These are phyloP conservation scores for Morone chrysops DNA, from an alignment of 2,113 vertebrate species.

Conservation along the genomic window DNA sequence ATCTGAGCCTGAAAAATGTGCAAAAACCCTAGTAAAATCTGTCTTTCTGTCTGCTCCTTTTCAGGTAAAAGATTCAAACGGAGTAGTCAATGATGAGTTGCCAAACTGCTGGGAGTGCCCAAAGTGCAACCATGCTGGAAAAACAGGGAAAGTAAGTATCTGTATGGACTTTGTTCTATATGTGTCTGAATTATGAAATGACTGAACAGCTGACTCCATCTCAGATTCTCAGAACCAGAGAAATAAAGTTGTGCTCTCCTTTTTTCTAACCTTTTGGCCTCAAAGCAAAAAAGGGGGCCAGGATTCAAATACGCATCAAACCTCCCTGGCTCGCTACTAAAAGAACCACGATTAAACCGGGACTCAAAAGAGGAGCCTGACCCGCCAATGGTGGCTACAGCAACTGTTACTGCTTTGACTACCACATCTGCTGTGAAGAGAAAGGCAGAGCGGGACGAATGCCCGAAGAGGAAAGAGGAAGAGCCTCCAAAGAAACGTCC, in stretches of 20 bases:
- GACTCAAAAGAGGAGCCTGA: conserved; percentile 92
- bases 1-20: neutral
- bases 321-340: conserved; percentile 95
- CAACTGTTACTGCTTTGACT: conserved; percentile 63
- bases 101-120: conserved; percentile 99
- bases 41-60: neutral
- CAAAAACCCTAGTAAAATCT: neutral
- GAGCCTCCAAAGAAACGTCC: conserved; percentile 89
- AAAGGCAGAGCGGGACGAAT: conserved; percentile 90
- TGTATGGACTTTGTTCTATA: conserved; percentile 32
- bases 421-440: conserved; percentile 79
- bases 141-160: conserved; percentile 99
- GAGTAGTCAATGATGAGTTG: conserved; percentile 96
- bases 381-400: conserved; percentile 40
- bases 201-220: neutral
- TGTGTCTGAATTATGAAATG: neutral
- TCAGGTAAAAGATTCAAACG: conserved; percentile 94
- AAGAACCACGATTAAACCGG: conserved; percentile 90
- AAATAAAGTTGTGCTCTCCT: conserved; percentile 90
- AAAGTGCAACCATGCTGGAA: conserved; percentile 97
- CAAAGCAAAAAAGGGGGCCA: conserved; percentile 99
- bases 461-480: conserved; percentile 86
- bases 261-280: conserved; percentile 89
- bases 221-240: conserved; percentile 69
- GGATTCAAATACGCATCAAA: conserved; percentile 98